A percentile compares a stretch with the other conserved stretches of the same genome.
Evolutionary conservation across 1,140 invertebrate genomes (phyloP).

Genomic region (Bombus soroeensis): DNA sequence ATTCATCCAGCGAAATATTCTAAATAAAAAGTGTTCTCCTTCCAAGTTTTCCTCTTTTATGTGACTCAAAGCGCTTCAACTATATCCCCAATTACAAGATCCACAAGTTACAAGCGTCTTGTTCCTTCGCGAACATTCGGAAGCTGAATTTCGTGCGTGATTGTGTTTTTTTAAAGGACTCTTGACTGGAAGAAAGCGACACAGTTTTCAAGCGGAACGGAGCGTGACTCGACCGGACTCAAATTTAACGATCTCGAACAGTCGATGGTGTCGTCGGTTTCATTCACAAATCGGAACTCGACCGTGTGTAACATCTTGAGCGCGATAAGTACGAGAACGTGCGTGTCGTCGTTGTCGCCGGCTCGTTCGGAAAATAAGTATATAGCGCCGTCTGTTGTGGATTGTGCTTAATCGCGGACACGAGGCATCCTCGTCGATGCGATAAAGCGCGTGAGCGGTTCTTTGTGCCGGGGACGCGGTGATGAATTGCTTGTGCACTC

Average conservation of each 20-base stretch:
- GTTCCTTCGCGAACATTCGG: neutral
- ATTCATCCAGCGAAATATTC: neutral
- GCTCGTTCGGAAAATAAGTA: neutral
- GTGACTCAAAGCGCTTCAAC: neutral
- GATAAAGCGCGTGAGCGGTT: constrained; percentile 9
- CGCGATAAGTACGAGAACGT: constrained; percentile 13
- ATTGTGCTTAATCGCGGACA: neutral
- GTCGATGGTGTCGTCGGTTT: neutral
- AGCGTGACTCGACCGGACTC: neutral
- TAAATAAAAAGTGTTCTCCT: neutral
- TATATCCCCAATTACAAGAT: neutral
- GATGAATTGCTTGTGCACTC: constrained; percentile 21
- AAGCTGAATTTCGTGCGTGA: neutral
- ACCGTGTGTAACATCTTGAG: neutral
- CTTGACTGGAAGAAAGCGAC: neutral
- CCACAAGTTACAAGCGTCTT: neutral
- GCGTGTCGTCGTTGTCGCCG: neutral
- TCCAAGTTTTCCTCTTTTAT: neutral
- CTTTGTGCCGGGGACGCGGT: constrained; percentile 14
- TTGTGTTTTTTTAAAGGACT: neutral
- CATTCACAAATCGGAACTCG: constrained; percentile 28
- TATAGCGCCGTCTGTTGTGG: neutral
- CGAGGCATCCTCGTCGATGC: constrained; percentile 6
- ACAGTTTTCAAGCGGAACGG: neutral
- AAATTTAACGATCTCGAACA: neutral